phyloP scores from a whole-genome alignment of 2,797 vertebrate genomes.

The Danio kyathit region DNA sequence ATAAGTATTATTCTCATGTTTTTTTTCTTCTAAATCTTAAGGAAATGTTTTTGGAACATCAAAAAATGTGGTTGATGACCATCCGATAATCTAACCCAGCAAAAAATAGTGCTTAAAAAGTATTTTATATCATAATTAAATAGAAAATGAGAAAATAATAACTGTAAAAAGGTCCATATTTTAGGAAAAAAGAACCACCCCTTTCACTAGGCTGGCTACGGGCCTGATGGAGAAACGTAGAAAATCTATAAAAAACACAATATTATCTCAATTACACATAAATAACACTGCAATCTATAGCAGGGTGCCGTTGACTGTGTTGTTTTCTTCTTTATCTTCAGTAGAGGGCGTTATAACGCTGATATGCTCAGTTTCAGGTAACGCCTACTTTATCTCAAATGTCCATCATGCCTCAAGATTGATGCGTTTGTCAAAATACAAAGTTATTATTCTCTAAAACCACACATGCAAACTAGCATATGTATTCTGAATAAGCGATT shows the following conservation, averaged over 20 bases:
- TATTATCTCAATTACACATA: neutral
- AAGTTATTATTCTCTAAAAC: neutral
- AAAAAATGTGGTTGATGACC: too few species aligned
- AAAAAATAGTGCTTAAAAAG: too few species aligned
- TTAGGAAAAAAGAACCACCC: too few species aligned
- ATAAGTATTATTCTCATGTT: too few species aligned
- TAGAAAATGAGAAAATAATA: too few species aligned
- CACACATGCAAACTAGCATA: neutral
- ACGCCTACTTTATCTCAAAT: neutral
- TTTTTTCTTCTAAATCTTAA: too few species aligned
- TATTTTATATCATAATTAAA: too few species aligned
- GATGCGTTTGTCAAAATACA: neutral
- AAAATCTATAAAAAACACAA: neutral
- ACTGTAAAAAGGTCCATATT: too few species aligned
- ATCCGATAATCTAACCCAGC: too few species aligned
- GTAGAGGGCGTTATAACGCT: slow-evolving; percentile 69
- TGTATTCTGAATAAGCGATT: neutral
- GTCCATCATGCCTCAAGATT: neutral
- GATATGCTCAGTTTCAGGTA: neutral
- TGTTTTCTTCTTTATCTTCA: slow-evolving; percentile 36
- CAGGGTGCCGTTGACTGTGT: neutral
- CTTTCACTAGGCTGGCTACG: too few species aligned
- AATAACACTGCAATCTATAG: neutral
- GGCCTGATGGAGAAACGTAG: too few species aligned
- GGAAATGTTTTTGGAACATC: too few species aligned